phyloP scores from a whole-genome alignment of 2,113 vertebrate genomes.

The crab-eating macaque (Macaca fascicularis) region T2T-MFA8v1.1 NC_088384.1:120098501-120099000 shows the following conservation, averaged over 20 bases:
- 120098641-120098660: neutral
- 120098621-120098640: neutral
- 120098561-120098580: neutral
- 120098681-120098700: neutral
- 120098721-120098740: fast-evolving
- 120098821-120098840: constrained; percentile 98
- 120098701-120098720: too few species aligned
- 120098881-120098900: constrained; percentile 84
- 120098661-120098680: neutral
- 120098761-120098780: neutral
- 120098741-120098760: neutral
- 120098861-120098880: constrained; percentile 93
- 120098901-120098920: neutral
- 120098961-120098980: too few species aligned
- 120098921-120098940: neutral
- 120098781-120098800: constrained; percentile 98
- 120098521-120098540: neutral
- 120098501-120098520: neutral
- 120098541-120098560: too few species aligned
- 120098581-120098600: neutral
- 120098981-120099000: neutral
- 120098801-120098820: constrained; percentile 98
- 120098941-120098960: neutral
- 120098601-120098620: neutral
- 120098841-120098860: constrained; percentile 96